Evolutionary conservation across 2,797 vertebrate genomes (phyloP).

Genomic region (Sparus aurata): DNA sequence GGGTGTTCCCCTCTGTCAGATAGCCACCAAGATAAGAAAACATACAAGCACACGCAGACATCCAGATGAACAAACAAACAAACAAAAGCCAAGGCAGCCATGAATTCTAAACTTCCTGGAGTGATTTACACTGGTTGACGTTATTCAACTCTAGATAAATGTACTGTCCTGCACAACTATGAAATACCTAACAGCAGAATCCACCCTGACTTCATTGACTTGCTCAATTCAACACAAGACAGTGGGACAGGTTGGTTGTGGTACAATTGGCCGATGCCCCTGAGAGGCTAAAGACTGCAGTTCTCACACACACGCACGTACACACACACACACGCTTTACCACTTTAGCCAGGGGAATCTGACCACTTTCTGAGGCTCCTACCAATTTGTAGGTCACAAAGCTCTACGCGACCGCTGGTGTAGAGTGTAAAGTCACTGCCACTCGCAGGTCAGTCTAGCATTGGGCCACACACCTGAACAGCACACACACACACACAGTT

Average conservation of each 20-base stretch:
- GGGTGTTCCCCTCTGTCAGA: conserved; percentile 63
- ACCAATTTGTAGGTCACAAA: conserved; percentile 84
- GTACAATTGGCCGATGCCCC: conserved; percentile 25
- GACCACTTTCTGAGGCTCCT: conserved; percentile 79
- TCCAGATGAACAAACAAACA: conserved; percentile 53
- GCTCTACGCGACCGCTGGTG: conserved; percentile 78
- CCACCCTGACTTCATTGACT: conserved; percentile 1
- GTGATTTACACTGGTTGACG: conserved; percentile 14
- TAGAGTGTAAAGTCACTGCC: conserved; percentile 74
- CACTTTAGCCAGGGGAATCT: conserved; percentile 75
- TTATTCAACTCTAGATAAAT: conserved; percentile 16
- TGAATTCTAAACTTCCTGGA: conserved; percentile 19
- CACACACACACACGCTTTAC: conserved; percentile 34
- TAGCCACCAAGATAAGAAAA: conserved; percentile 62
- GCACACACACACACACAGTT: conserved; percentile 8
- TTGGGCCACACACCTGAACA: conserved; percentile 32
- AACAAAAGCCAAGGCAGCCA: conserved; percentile 22
- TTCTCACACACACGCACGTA: conserved; percentile 26
- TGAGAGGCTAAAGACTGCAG: conserved; percentile 41
- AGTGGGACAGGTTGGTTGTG: conserved; percentile 17
- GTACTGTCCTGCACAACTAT: background rate
- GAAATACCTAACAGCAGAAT: background rate
- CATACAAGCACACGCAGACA: conserved; percentile 42
- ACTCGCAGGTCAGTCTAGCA: conserved; percentile 67
- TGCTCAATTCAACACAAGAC: conserved; percentile 19